These are phyloP conservation scores for Tenodera sinensis DNA, from an alignment of 2,888 invertebrate genomes.

Conservation along the genomic window DNA sequence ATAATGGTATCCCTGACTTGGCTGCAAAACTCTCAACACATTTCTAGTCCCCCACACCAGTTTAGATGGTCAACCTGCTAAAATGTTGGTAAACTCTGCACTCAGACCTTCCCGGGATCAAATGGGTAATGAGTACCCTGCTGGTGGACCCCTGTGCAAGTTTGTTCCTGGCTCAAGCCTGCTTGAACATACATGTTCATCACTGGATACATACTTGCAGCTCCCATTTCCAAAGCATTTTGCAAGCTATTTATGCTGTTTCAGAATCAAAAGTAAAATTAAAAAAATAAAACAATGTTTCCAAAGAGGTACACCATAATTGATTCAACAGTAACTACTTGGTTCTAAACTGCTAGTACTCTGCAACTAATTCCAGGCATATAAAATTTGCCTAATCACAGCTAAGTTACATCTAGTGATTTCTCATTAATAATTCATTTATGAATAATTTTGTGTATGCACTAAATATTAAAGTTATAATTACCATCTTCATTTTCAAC, in stretches of 20 bases:
- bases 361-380: too few species aligned
- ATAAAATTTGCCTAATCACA: too few species aligned
- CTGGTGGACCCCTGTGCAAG: background rate
- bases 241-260: too few species aligned
- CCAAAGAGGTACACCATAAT: too few species aligned
- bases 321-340: too few species aligned
- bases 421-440: too few species aligned
- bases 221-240: too few species aligned
- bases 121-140: background rate
- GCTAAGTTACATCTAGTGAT: too few species aligned
- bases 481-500: slow-evolving; percentile 75
- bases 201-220: background rate
- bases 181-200: background rate
- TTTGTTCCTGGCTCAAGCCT: background rate
- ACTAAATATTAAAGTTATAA: slow-evolving; percentile 36
- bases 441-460: too few species aligned
- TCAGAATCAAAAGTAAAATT: too few species aligned
- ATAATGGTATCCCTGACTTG: background rate
- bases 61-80: background rate
- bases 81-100: background rate
- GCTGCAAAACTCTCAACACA: background rate
- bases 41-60: background rate
- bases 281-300: too few species aligned
- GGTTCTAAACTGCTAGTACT: too few species aligned
- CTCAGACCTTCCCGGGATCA: background rate